These are phyloP conservation scores for Sula dactylatra DNA, from an alignment of 2,113 vertebrate genomes.

Conservation along the genomic window DNA sequence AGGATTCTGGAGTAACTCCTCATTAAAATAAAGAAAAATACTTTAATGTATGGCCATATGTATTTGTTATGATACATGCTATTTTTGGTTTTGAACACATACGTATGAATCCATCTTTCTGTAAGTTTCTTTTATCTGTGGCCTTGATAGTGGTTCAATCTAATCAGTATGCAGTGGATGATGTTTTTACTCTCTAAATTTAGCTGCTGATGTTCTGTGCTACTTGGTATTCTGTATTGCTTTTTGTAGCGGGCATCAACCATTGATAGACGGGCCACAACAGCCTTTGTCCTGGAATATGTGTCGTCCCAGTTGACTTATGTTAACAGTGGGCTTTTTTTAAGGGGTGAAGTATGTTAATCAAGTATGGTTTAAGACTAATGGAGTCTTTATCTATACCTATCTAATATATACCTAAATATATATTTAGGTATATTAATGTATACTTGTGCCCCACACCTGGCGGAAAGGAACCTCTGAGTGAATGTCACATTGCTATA, in stretches of 20 bases:
- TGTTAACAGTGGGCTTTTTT: not conserved
- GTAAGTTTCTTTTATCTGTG: not conserved
- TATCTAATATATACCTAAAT: too few species aligned
- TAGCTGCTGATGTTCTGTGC: constrained; percentile 20
- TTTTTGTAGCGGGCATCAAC: not conserved
- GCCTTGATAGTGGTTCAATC: not conserved
- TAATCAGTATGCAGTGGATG: constrained; percentile 9
- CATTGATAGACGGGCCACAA: not conserved
- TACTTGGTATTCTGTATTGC: not conserved
- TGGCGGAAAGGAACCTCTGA: not conserved
- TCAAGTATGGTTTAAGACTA: not conserved
- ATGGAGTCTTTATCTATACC: not conserved
- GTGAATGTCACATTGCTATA: not conserved
- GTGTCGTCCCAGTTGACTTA: not conserved
- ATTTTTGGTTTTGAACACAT: not conserved
- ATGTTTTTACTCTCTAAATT: constrained; percentile 35
- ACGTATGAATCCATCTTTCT: not conserved
- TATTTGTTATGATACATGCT: not conserved
- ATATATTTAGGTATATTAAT: not conserved
- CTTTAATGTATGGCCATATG: not conserved
- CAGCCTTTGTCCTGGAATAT: not conserved
- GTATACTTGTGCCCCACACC: not conserved
- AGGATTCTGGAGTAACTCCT: not conserved
- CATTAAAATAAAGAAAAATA: not conserved
- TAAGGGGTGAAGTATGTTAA: not conserved